Base-by-base conservation (phyloP, 2,888 invertebrate genomes). In the Apodemia zela region DNA sequence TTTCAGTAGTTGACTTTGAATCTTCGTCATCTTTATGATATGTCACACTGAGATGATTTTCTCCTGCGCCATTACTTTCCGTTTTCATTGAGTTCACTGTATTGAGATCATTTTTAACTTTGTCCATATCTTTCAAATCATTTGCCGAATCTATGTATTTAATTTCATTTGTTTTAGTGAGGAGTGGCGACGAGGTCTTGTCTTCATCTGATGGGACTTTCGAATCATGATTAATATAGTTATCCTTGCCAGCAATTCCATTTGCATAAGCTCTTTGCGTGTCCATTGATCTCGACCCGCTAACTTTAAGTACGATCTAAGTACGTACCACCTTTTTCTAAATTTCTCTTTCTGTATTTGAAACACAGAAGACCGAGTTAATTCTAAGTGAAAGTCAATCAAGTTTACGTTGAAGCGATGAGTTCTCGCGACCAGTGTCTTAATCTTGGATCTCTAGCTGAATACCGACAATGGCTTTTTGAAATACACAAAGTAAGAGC, bases 401-500 rank as follows among this genome's bases (percentile, higher is more conserved):
- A 57, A 57, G 72, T 83, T 81, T 90, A 89, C 77, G 89, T 83
- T 59, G 85, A 86, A 68, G 84, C 83, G 75, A 81, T 77, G 65
- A 82, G 77, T 81, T 91, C 90, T 89, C 87, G 80, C 49, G 90
- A 89, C 83, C 84, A 93, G 67, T 93, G 81, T 92, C 93, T 93
- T 93, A 93, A 93, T 76, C 93, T 92, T 69, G 94, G 94, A 76
- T 94, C 93, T 86, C 93, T 92, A 70, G 92, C 92, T 59, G 92
- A 92, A 77, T 92, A 92, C 70, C 89, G 85, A 83, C 87, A 89
- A 70, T 87, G 89, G 74, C 82, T 87, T 79, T 86, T 89, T 66
- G 89, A 85, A 73, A 87, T 85, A 72, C 83, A 86, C 82, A 89
- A 87, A 76, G 85, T 89, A 70, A 89, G 84, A 79, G 88, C 85